Evolutionary conservation across 2,888 invertebrate genomes (phyloP).

Genomic region (Celastrina argiolus): DNA sequence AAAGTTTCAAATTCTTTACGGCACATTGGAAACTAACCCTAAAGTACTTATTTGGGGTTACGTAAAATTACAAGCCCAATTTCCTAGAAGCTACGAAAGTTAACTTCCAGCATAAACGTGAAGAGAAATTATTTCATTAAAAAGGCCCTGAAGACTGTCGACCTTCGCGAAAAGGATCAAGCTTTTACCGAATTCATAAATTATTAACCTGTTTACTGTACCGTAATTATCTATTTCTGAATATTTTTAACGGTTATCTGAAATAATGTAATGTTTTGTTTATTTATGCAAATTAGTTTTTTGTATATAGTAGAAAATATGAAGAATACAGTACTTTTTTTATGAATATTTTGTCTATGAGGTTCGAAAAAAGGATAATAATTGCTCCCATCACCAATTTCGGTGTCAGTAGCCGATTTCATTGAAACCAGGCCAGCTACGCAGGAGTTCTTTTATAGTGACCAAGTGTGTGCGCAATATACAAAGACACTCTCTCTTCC

Average conservation of each 20-base stretch:
- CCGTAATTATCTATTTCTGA: not conserved
- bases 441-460: too few relatives aligned
- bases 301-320: too few relatives aligned
- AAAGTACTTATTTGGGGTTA: not conserved
- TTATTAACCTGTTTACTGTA: conserved; percentile 3
- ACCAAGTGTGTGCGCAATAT: too few relatives aligned
- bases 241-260: not conserved
- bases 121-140: conserved; percentile 13
- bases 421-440: too few relatives aligned
- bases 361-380: too few relatives aligned
- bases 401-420: too few relatives aligned
- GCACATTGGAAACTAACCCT: not conserved
- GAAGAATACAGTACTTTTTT: too few relatives aligned
- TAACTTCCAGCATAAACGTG: conserved; percentile 3
- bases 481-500: too few relatives aligned
- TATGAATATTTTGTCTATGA: too few relatives aligned
- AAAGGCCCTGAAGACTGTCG: not conserved
- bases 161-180: conserved; percentile 16
- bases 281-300: not conserved
- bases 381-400: too few relatives aligned
- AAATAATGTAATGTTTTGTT: not conserved
- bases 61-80: conserved; percentile 7
- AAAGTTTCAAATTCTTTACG: too few relatives aligned
- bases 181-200: conserved; percentile 15
- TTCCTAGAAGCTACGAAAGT: not conserved